Conservation (phyloP, 2,113 vertebrate genomes). For the Fregetta grallaria region DNA sequence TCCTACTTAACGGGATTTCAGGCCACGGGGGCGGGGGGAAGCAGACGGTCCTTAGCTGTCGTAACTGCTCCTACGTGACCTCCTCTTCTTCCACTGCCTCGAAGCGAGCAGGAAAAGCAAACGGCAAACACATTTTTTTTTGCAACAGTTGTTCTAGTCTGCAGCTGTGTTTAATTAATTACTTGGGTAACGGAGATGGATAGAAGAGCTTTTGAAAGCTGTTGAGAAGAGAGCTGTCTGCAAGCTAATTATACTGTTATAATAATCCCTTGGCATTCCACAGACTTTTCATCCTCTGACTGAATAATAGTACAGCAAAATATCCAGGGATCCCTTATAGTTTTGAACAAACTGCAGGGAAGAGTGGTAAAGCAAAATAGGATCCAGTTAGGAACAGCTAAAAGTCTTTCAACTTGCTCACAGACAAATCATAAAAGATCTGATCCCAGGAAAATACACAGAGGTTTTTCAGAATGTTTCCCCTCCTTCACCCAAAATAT, state of each 20-base stretch:
- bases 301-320: neutral
- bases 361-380: neutral
- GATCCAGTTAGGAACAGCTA: neutral
- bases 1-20: neutral
- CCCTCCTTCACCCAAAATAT: neutral
- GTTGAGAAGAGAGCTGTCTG: slow-evolving; percentile 44
- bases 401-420: neutral
- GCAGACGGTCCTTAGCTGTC: neutral
- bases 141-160: slow-evolving; percentile 42
- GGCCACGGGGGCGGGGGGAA: accelerated
- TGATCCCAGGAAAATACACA: neutral
- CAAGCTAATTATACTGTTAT: slow-evolving; percentile 46
- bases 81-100: neutral
- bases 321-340: neutral
- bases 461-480: neutral
- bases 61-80: neutral
- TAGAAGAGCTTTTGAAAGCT: slow-evolving; percentile 44
- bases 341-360: neutral
- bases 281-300: slow-evolving; percentile 3
- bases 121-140: neutral
- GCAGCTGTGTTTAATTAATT: slow-evolving; percentile 67
- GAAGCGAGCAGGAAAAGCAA: slow-evolving; percentile 1
- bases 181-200: slow-evolving; percentile 44
- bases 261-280: slow-evolving; percentile 15
- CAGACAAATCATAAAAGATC: neutral